Evolutionary conservation across 2,797 vertebrate genomes (phyloP), one percentile per base, ranked within the genome.

Genomic region (Lutjanus argentimaculatus): DNA sequence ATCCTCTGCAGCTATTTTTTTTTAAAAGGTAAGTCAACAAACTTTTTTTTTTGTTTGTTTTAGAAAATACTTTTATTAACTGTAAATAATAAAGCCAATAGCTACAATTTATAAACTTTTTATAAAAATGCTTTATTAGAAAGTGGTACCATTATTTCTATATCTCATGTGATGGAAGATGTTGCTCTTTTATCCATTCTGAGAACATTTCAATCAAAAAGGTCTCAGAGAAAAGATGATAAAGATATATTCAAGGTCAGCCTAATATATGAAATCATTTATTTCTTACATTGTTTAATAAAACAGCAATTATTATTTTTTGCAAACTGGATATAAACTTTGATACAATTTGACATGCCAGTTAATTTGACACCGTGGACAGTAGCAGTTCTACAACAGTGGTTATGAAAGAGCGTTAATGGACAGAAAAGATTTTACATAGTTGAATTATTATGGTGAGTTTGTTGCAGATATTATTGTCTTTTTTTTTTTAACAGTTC

Each of bases 291-390:
- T 85, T 67, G 46, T 87, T 89, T 89, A 88, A 77, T 91, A 91
- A 93, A 94, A 94, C 91, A 85, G 77, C 83, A 88, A 89, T 85
- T 76, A 77, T 86, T 78, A 53, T 88, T 91, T 92, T 93, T 94
- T 95, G 93, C 93, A 95, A 95, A 95, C 92, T 92, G 92, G 93
- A 93, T 96, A 94, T 83, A 95, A 95, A 95, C 84, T 62, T 92
- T 90, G 71, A 90, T 84, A 92, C 85, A 87, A 77, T 79, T 82
- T 69, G 87, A 92, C 94, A 94, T 95, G 94, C 95, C 92, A 58
- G 85, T 86, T 88, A 79, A 53, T 88, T 89, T 87, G 92, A 93
- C 77, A 73, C 72, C 16, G 83, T 87, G 80, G 78, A 80, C 71
- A 79, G 78, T 81, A 86, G 85, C 83, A 79, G 83, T 87, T 87